Conservation (phyloP, 1,140 invertebrate species). For the Anagrus nilaparvatae region DNA sequence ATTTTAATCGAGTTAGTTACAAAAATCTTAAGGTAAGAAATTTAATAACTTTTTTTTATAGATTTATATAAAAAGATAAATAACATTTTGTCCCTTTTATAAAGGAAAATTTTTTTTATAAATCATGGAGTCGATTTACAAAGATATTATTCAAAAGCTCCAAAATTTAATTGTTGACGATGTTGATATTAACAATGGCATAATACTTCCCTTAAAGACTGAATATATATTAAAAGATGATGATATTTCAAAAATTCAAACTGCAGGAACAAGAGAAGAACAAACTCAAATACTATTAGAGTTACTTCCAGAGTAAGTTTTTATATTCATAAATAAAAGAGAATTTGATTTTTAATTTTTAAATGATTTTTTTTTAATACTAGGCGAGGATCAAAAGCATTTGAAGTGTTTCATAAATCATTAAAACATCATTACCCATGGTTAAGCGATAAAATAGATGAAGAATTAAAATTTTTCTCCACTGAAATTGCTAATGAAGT, state of each 20-base stretch:
- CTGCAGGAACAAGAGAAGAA: constrained; percentile 19
- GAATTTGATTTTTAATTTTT: background rate
- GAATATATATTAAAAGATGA: constrained; percentile 29
- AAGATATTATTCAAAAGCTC: constrained; percentile 23
- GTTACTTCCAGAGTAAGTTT: constrained; percentile 28
- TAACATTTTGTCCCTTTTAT: too few species aligned
- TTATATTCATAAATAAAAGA: constrained; percentile 1
- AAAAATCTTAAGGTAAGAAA: too few species aligned
- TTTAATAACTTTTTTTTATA: too few species aligned
- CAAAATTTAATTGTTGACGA: constrained; percentile 28
- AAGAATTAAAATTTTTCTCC: constrained; percentile 18
- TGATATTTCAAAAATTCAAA: constrained; percentile 25
- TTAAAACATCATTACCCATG: constrained; percentile 32
- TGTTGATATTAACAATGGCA: constrained; percentile 32
- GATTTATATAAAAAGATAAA: too few species aligned
- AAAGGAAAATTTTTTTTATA: too few species aligned
- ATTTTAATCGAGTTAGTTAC: too few species aligned
- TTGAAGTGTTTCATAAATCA: constrained; percentile 29
- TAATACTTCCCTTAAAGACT: constrained; percentile 25
- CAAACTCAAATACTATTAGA: constrained; percentile 26
- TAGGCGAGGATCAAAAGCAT: constrained; percentile 30
- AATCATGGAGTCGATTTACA: too few species aligned
- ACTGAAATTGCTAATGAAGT: constrained; percentile 9
- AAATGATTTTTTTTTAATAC: constrained; percentile 15
- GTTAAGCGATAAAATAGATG: constrained; percentile 30